Evolutionary conservation across 2,888 invertebrate species (phyloP), one percentile per base, ranked within the genome.

Genomic region (Diabrotica balteata): DNA sequence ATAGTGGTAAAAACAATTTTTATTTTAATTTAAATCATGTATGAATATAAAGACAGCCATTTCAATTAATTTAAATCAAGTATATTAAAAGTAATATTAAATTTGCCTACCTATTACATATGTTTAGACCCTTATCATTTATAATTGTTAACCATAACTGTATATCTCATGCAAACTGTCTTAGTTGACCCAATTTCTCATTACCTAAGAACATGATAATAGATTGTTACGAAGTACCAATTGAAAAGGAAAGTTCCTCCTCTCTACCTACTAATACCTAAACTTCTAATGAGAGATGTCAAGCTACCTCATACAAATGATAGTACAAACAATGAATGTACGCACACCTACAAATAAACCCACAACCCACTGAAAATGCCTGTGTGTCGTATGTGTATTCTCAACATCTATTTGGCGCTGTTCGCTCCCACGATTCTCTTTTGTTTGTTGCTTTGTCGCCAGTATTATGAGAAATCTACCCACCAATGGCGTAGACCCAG

Each of bases 321-420:
- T 54, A 10, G 54, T 54, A 4, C 8, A 22, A 32, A 52, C 22
- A 52, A 52, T 43, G 42, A 54, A 54, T 54, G 17, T n/a, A 54
- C 9, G 42, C 51, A 51, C 51, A 51, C 22, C 51, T 51, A 17
- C 22, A 51, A 54, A 32, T 32, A 32, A 32, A 32, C 32, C 32
- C 54, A 7, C 43, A 54, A 43, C 42, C 43, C 42, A 43, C 54
- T 54, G 10, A 54, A 54, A 54, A 54, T 54, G 54, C 43, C 54
- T 32, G 32, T 32, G 32, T 32, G 32, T 32, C 32, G 54, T n/a
- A 9, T 54, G 43, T 54, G 54, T 54, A n/a, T 43, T 43, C 54
- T 54, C 7, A 43, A 43, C 10, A 43, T 43, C 54, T 43, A 10
- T 10, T 43, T 43, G 42, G 43, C 54, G 42, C 43, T 54, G 54